Percentiles rank a stretch among this genome's conserved stretches.
Conservation (phyloP, 1,140 invertebrate genomes). For the Pogonus chalceus region DNA sequence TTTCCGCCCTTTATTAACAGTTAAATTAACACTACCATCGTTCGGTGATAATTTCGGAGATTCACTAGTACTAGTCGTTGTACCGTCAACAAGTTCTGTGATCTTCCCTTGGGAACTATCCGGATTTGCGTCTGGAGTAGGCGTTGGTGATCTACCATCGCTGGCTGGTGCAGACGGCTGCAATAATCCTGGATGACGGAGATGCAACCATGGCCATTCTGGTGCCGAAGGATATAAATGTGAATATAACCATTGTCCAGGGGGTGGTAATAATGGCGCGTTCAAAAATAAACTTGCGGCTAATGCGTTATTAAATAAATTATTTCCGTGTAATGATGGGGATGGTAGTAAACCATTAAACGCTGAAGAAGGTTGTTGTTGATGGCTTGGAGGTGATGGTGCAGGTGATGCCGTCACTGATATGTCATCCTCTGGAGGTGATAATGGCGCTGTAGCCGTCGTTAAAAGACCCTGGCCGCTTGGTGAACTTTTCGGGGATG, state of each 20-base stretch:
- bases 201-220: conserved; percentile 46
- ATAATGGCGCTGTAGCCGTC: conserved; percentile 36
- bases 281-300: conserved; percentile 60
- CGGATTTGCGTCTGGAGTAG: conserved; percentile 22
- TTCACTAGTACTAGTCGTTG: conserved; percentile 15
- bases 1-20: conserved; percentile 24
- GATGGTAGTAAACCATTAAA: conserved; percentile 37
- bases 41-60: conserved; percentile 9
- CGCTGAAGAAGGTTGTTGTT: conserved; percentile 36
- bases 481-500: conserved; percentile 47
- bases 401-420: conserved; percentile 54
- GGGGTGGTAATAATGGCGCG: conserved; percentile 56
- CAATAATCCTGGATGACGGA: conserved; percentile 38
- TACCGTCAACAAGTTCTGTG: conserved; percentile 23
- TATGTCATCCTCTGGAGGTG: conserved; percentile 49
- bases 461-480: conserved; percentile 34
- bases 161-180: conserved; percentile 35
- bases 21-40: conserved; percentile 29
- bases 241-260: conserved; percentile 62
- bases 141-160: conserved; percentile 31
- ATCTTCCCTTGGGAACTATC: conserved; percentile 30
- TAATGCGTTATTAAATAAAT: conserved; percentile 53
- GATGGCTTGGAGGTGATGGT: conserved; percentile 43
- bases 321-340: conserved; percentile 34
- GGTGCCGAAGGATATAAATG: conserved; percentile 52